Evolutionary conservation across 2,888 invertebrate genomes (phyloP), one percentile per base, ranked within the genome.

Genomic region (Apodemia hepburni): DNA sequence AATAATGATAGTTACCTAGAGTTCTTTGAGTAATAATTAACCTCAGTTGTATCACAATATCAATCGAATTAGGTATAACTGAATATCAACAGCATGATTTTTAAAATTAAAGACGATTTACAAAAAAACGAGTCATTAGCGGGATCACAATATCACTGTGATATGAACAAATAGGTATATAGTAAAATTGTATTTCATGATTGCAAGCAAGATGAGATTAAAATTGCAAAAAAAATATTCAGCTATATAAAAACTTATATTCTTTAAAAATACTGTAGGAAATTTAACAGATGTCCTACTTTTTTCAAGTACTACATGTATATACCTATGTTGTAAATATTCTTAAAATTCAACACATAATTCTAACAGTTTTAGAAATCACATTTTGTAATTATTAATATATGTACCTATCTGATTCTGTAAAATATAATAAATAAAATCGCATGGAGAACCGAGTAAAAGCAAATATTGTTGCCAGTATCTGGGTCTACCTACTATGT

Each of bases 351-450:
- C 54, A 27, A 27, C 27, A 54, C 12, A 27, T 54, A 54, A 27
- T 54, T 51, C 18, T 51, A 51, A 51, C 51, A 51, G 51, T 51
- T 51, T 22, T 51, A 18, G 22, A 51, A 22, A 51, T 51, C 51
- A 51, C 51, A 51, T 22, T 51, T 51, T 18, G 22, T 18, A 51
- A 51, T 18, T 49, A 22, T 22, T 22, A 51, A 18, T 51, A 11
- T 11, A 18, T 51, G 49, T 51, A 18, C 49, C 51, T 22, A 54
- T 54, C 15, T 42, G 42, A 42, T 42, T 42, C 12, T 42, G 42
- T 42, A 42, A 42, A 11, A 38, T 38, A 38, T 11, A 42, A 42
- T 15, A 42, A 15, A 15, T 42, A 12, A 42, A 42, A 15, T 42
- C 42, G 15, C 12, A 15, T 12, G 42, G 42, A 42, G 0, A 15